Evolutionary conservation across 2,797 vertebrate genomes (phyloP).

Genomic region (Mycteria americana): DNA sequence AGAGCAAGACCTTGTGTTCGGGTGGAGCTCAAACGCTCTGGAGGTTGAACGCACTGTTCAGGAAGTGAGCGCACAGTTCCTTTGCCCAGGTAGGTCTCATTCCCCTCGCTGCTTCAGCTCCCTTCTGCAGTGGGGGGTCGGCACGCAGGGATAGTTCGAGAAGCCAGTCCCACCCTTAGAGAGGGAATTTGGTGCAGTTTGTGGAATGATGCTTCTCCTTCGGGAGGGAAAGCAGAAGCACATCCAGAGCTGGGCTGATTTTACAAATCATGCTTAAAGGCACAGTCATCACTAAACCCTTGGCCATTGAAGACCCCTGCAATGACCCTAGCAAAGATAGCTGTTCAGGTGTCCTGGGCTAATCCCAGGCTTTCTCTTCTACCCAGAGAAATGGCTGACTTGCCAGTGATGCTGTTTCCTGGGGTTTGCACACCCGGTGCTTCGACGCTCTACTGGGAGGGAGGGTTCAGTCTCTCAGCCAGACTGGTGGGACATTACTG

Average conservation of each 20-base stretch:
- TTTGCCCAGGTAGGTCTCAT: slow-evolving; percentile 72
- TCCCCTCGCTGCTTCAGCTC: background rate
- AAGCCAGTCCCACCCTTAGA: background rate
- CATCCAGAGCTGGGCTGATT: background rate
- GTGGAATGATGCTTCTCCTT: background rate
- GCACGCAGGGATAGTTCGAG: accelerated
- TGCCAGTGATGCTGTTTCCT: background rate
- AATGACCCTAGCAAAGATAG: background rate
- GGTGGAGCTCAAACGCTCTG: slow-evolving; percentile 72
- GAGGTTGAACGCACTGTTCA: slow-evolving; percentile 70
- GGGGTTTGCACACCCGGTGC: background rate
- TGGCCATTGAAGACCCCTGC: background rate
- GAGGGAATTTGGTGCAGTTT: background rate
- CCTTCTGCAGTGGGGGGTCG: background rate
- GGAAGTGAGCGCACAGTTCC: slow-evolving; percentile 62
- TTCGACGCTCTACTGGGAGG: background rate
- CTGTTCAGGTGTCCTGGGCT: background rate
- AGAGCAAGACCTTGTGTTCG: slow-evolving; percentile 71
- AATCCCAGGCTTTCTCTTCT: background rate
- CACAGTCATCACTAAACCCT: background rate
- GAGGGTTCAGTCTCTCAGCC: background rate
- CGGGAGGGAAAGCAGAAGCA: background rate
- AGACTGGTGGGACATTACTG: background rate
- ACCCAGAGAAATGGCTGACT: background rate
- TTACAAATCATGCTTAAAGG: background rate